Conservation (phyloP, 2,113 vertebrate species). For the Carettochelys insculpta region DNA sequence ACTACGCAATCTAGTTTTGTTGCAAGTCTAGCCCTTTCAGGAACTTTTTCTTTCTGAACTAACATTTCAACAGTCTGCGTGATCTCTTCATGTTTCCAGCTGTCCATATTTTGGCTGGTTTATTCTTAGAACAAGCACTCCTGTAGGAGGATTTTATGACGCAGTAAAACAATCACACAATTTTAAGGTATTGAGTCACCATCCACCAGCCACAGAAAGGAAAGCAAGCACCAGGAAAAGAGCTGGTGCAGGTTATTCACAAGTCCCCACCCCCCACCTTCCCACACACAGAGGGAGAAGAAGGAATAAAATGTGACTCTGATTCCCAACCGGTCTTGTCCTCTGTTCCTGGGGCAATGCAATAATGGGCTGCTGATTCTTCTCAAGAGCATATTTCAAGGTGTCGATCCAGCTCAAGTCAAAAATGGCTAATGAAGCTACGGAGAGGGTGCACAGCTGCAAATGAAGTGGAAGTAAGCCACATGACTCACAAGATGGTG, state of each 20-base stretch:
- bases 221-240: too few species aligned
- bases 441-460: too few species aligned
- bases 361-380: neutral
- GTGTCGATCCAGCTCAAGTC: neutral
- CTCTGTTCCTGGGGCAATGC: neutral
- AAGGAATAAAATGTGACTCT: too few species aligned
- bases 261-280: too few species aligned
- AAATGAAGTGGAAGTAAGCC: too few species aligned
- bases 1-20: conserved; percentile 8
- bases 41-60: conserved; percentile 24
- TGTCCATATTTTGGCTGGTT: neutral
- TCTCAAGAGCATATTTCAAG: neutral
- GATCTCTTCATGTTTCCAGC: neutral
- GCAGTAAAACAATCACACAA: neutral
- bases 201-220: too few species aligned
- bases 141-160: neutral
- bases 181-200: neutral
- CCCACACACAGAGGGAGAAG: too few species aligned
- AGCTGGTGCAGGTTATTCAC: too few species aligned
- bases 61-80: neutral
- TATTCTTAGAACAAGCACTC: neutral
- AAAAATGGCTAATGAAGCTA: too few species aligned
- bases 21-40: neutral
- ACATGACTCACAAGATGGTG: too few species aligned
- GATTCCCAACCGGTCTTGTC: too few species aligned